Percentiles rank a stretch among this genome's conserved stretches.
Conservation (phyloP, 2,888 invertebrate species). For the Pimpla rufipes region DNA sequence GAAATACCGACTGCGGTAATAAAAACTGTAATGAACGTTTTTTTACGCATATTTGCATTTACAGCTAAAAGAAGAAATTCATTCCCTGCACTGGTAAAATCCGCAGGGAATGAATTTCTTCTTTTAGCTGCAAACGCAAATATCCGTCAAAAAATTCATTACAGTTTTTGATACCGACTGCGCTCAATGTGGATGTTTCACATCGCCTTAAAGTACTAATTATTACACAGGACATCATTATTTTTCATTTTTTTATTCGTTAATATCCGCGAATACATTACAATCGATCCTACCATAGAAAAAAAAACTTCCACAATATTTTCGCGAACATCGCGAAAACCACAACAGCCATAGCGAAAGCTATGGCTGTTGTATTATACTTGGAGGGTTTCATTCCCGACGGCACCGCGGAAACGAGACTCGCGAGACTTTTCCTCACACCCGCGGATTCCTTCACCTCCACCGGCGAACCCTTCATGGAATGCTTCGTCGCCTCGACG, state of each 20-base stretch:
- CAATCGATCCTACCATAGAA: constrained; percentile 44
- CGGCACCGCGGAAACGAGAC: constrained; percentile 87
- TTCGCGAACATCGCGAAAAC: constrained; percentile 79
- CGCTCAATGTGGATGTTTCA: no score
- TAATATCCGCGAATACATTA: neutral
- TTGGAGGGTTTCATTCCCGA: constrained; percentile 75
- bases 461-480: constrained; percentile 91
- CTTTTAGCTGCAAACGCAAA: no score
- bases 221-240: neutral
- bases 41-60: no score
- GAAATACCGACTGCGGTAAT: no score
- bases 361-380: no score
- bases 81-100: no score
- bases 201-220: no score
- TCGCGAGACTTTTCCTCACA: constrained; percentile 87
- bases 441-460: constrained; percentile 85
- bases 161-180: no score
- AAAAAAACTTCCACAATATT: constrained; percentile 82
- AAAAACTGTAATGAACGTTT: no score
- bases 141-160: no score
- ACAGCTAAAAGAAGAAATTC: no score
- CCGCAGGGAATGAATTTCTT: no score
- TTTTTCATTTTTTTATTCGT: constrained; percentile 13
- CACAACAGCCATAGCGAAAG: constrained; percentile 81
- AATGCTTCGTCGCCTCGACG: constrained; percentile 90